A percentile compares a stretch with the other conserved stretches of the same genome.
Evolutionary conservation across 2,888 invertebrate genomes (phyloP).

Genomic region (Melipona beecheii): DNA sequence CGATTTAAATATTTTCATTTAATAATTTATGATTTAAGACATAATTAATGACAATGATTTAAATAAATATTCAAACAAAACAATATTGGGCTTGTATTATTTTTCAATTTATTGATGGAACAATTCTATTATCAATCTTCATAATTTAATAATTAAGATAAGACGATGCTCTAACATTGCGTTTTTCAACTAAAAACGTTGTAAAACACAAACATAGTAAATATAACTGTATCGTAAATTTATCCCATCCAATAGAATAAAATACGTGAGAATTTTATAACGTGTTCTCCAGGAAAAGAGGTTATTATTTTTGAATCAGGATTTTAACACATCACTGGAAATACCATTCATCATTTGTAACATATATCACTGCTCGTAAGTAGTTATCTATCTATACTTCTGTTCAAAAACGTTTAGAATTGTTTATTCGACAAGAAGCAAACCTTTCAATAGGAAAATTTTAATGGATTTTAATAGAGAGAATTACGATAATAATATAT

Average conservation of each 20-base stretch:
- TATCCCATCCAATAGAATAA: background rate
- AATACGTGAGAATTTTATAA: background rate
- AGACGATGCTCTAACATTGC: background rate
- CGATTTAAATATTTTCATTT: background rate
- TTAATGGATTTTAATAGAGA: background rate
- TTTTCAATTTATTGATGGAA: background rate
- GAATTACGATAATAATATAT: background rate
- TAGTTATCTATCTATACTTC: background rate
- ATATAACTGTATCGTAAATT: background rate
- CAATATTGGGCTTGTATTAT: background rate
- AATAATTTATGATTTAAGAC: too few relatives aligned
- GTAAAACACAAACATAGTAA: background rate
- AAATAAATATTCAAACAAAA: background rate
- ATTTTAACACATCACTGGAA: background rate
- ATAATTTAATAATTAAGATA: background rate
- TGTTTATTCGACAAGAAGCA: background rate
- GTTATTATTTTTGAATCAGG: constrained; percentile 1
- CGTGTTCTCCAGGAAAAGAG: background rate
- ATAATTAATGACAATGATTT: background rate
- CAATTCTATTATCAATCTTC: background rate
- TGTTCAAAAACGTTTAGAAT: background rate
- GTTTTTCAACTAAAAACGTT: background rate
- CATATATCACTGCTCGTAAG: background rate
- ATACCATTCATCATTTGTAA: background rate
- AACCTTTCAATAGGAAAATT: background rate